Evolutionary conservation across 2,113 vertebrate genomes (phyloP).

Genomic region (Percina caprodes): DNA sequence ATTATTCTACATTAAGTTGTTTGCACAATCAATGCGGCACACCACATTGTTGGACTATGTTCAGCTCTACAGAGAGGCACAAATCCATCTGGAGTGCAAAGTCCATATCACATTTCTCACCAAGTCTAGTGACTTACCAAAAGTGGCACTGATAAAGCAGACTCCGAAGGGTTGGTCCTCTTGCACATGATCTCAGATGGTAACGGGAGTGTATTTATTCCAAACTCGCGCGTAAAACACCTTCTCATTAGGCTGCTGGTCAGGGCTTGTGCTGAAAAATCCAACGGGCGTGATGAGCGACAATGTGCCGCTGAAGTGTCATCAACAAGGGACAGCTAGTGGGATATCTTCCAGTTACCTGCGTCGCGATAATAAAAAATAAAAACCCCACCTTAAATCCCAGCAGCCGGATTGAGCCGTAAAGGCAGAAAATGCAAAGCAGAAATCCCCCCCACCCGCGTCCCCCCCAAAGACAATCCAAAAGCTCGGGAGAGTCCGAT

Average conservation of each 20-base stretch:
- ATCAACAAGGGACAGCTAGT: conserved; percentile 38
- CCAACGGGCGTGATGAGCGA: conserved; percentile 52
- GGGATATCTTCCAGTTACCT: conserved; percentile 65
- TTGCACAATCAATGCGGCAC: conserved; percentile 39
- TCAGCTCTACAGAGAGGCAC: conserved; percentile 6
- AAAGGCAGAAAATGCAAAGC: conserved; percentile 32
- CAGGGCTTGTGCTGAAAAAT: conserved; percentile 44
- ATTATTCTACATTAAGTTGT: conserved; percentile 20
- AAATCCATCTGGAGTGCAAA: conserved; percentile 37
- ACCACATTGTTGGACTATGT: conserved; percentile 14
- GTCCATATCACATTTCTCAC: conserved; percentile 37
- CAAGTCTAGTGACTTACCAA: conserved; percentile 75
- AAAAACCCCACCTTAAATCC: conserved; percentile 75
- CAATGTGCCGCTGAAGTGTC: conserved; percentile 66
- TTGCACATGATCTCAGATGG: conserved; percentile 55
- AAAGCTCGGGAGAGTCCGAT: conserved; percentile 50
- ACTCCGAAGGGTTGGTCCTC: conserved; percentile 40
- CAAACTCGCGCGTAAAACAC: conserved; percentile 44
- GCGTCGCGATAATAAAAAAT: conserved; percentile 37
- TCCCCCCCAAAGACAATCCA: conserved; percentile 3
- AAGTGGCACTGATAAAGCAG: conserved; percentile 64
- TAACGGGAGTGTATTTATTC: conserved; percentile 61
- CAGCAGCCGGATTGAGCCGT: conserved; percentile 51
- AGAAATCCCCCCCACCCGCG: background rate
- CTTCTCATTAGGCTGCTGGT: conserved; percentile 16